These are phyloP conservation scores for Mesaphorura yosii DNA, from an alignment of 1,140 invertebrate genomes.

Conservation along the genomic window DNA sequence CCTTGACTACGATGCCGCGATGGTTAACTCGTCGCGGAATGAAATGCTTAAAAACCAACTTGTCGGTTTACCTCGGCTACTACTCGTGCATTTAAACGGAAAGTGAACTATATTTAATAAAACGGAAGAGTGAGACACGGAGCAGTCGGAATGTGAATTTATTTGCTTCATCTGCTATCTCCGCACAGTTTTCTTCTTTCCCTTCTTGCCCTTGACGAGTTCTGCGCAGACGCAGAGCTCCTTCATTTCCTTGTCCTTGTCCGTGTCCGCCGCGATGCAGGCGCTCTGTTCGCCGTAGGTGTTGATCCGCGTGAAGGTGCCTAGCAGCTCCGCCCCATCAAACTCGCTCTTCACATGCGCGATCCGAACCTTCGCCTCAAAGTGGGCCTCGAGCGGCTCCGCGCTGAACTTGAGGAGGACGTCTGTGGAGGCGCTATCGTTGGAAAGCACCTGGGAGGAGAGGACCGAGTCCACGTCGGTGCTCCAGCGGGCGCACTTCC, in stretches of 20 bases:
- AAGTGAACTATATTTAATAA: too few species aligned
- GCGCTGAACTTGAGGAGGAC: not conserved
- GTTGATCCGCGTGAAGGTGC: not conserved
- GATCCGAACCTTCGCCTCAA: constrained; percentile 2
- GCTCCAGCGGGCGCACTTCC: not conserved
- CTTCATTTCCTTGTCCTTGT: constrained; percentile 14
- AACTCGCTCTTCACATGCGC: not conserved
- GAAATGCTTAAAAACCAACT: too few species aligned
- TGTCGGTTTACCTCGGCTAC: too few species aligned
- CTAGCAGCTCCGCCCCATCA: not conserved
- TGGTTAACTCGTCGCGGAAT: too few species aligned
- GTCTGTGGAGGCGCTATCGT: not conserved
- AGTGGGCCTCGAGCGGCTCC: not conserved
- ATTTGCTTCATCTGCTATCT: too few species aligned
- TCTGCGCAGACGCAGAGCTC: constrained; percentile 7
- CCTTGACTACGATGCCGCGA: too few species aligned
- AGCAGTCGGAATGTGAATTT: too few species aligned
- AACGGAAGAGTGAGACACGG: too few species aligned
- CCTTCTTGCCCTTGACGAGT: too few species aligned
- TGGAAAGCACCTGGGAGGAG: not conserved
- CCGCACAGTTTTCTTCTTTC: too few species aligned
- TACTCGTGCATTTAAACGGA: too few species aligned
- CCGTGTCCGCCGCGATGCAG: constrained; percentile 5
- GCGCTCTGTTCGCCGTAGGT: constrained; percentile 2
- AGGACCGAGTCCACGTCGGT: not conserved